These are phyloP conservation scores for Nasonia oneida DNA, from an alignment of 2,888 invertebrate genomes.

Conservation along the genomic window DNA sequence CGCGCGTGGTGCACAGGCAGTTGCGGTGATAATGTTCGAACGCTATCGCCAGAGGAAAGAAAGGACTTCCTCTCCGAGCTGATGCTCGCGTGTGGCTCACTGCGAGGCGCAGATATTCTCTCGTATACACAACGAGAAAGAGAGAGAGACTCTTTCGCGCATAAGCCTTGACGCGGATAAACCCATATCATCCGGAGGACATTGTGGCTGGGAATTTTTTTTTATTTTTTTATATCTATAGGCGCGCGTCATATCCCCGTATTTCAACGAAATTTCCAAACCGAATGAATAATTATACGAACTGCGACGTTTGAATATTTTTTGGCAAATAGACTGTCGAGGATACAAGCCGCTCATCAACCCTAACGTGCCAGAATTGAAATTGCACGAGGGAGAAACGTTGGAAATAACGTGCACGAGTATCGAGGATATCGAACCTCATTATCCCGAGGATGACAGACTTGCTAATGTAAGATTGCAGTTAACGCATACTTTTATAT, in stretches of 20 bases:
- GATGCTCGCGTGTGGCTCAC: constrained; percentile 16
- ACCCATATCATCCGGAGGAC: constrained; percentile 27
- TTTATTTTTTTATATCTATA: not conserved
- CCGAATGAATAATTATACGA: not conserved
- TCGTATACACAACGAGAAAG: not conserved
- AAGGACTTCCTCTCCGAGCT: constrained; percentile 48
- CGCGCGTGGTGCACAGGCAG: not conserved
- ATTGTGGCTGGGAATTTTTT: constrained; percentile 26
- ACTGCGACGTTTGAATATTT: not conserved
- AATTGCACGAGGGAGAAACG: constrained; percentile 70
- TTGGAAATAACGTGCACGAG: constrained; percentile 69
- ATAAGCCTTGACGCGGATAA: constrained; percentile 29
- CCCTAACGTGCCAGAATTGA: constrained; percentile 64
- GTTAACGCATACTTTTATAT: not conserved
- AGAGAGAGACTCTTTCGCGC: not conserved
- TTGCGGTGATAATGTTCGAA: constrained; percentile 33
- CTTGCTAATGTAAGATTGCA: constrained; percentile 15
- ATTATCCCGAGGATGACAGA: constrained; percentile 65
- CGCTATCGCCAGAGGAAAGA: constrained; percentile 53
- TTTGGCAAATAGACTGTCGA: constrained; percentile 60
- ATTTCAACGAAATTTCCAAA: not conserved
- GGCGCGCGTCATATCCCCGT: not conserved
- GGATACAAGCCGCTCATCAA: constrained; percentile 63
- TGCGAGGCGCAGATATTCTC: not conserved
- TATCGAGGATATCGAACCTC: constrained; percentile 63